Evolutionary conservation across 1,140 invertebrate genomes (phyloP).

Genomic region (Drosophila watanabei): DNA sequence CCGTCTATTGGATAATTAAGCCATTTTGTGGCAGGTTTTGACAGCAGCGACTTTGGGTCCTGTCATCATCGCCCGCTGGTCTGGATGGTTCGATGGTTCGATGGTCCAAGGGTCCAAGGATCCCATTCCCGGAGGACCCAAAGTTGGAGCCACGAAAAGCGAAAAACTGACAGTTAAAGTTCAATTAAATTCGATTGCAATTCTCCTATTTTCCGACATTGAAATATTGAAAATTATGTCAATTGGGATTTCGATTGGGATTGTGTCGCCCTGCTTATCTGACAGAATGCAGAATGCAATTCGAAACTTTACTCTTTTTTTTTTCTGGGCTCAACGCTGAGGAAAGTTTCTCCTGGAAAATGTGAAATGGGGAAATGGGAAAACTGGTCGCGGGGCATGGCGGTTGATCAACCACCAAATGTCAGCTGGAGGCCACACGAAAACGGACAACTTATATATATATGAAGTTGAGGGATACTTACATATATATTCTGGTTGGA

Average conservation of each 20-base stretch:
- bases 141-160: background rate
- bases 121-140: background rate
- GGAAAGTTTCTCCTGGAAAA: constrained; percentile 53
- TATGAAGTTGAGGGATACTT: background rate
- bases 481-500: background rate
- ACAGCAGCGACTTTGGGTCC: constrained; percentile 74
- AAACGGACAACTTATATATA: constrained; percentile 21
- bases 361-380: background rate
- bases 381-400: background rate
- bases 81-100: no score
- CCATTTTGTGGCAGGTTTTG: constrained; percentile 81
- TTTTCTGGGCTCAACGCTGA: constrained; percentile 21
- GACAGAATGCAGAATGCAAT: constrained; percentile 76
- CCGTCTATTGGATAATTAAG: constrained; percentile 83
- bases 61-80: constrained; percentile 45
- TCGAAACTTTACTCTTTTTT: constrained; percentile 61
- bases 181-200: constrained; percentile 71
- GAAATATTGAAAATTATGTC: constrained; percentile 69
- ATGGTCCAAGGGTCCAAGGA: constrained; percentile 4
- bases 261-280: constrained; percentile 44
- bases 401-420: constrained; percentile 71
- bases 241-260: constrained; percentile 55
- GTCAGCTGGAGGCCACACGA: constrained; percentile 44
- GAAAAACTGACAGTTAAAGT: constrained; percentile 66
- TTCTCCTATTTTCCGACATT: constrained; percentile 51